These are phyloP conservation scores for Melanostigma gelatinosum DNA, from an alignment of 2,113 vertebrate genomes.

Conservation along the genomic window DNA sequence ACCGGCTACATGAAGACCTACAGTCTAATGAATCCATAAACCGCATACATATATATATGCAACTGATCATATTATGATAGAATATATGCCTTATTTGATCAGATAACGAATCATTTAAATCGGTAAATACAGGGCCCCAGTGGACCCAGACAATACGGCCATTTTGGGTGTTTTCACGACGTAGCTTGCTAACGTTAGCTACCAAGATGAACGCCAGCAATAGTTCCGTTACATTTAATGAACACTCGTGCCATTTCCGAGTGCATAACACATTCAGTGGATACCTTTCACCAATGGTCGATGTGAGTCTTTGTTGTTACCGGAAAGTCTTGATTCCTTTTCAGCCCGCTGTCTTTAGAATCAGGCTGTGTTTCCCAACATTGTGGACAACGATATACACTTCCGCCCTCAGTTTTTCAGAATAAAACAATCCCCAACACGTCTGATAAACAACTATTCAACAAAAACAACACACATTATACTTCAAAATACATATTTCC, in stretches of 20 bases:
- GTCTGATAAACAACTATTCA: neutral
- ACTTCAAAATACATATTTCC: too few species aligned
- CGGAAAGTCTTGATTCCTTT: neutral
- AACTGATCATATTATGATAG: neutral
- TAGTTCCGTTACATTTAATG: neutral
- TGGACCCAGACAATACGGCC: slow-evolving; percentile 1
- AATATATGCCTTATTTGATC: neutral
- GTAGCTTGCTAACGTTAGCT: slow-evolving; percentile 4
- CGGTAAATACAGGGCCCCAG: neutral
- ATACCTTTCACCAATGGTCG: slow-evolving; percentile 45
- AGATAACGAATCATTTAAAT: neutral
- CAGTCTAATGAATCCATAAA: too few species aligned
- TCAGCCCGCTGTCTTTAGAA: neutral
- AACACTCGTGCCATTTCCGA: neutral
- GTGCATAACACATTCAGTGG: neutral
- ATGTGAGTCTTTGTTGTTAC: neutral
- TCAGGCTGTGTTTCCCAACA: neutral
- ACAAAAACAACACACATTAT: neutral
- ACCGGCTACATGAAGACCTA: neutral
- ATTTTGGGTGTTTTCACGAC: slow-evolving; percentile 35
- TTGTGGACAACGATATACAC: neutral
- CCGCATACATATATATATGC: neutral
- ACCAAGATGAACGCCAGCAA: neutral
- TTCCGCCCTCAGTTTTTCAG: slow-evolving; percentile 18
- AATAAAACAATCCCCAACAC: neutral